A percentile compares a stretch with the other conserved stretches of the same genome.
phyloP scores from a whole-genome alignment of 2,888 invertebrate genomes.

The Oasisia sp. region DNA sequence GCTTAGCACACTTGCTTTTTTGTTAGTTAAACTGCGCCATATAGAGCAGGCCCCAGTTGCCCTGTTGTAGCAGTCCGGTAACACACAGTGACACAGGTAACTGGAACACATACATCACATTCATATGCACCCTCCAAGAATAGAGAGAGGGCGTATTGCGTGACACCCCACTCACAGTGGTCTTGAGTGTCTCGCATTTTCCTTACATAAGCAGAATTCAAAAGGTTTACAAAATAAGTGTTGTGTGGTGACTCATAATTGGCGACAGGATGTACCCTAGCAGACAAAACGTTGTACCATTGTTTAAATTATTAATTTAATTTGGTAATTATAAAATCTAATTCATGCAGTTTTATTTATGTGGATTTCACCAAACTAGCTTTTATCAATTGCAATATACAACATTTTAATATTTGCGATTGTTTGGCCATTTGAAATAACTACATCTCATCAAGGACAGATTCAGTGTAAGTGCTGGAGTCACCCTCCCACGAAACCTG shows the following conservation, averaged over 20 bases:
- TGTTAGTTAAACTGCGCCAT: not conserved
- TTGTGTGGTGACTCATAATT: not conserved
- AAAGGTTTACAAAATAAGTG: not conserved
- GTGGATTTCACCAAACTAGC: too few relatives aligned
- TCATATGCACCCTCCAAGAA: not conserved
- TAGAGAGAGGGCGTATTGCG: not conserved
- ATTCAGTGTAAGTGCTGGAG: too few relatives aligned
- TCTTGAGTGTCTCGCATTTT: not conserved
- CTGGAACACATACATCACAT: not conserved
- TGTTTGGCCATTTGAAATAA: not conserved
- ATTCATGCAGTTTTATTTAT: too few relatives aligned
- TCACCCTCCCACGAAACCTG: too few relatives aligned
- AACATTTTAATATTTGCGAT: not conserved
- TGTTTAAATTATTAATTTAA: too few relatives aligned
- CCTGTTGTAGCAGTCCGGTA: not conserved
- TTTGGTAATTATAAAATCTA: too few relatives aligned
- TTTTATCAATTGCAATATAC: too few relatives aligned
- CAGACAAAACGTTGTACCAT: not conserved
- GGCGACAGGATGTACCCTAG: not conserved
- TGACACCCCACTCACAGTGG: not conserved
- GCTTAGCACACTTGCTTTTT: not conserved
- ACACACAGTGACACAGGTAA: not conserved
- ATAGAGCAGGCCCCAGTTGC: not conserved
- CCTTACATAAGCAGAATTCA: not conserved
- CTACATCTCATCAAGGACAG: not conserved